These are phyloP conservation scores for Campaea margaritaria DNA, from an alignment of 2,888 invertebrate genomes.

Conservation along the genomic window DNA sequence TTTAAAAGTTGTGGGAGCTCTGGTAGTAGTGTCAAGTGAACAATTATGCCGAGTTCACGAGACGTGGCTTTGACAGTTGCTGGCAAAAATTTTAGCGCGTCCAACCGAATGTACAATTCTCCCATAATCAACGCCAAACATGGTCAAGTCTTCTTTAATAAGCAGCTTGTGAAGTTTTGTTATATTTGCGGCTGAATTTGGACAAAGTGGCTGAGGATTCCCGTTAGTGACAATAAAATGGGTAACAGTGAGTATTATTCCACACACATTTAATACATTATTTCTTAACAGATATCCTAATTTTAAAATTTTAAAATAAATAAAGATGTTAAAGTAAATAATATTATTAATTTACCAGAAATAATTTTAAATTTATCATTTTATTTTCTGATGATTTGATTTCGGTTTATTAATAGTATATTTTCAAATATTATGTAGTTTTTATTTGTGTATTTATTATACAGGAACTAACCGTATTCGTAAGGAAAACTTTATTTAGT, in stretches of 20 bases:
- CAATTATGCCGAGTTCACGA: conserved; percentile 29
- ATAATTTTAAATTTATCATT: no score
- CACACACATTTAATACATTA: neutral
- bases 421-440: no score
- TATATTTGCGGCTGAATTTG: conserved; percentile 1
- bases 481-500: no score
- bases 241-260: conserved; percentile 14
- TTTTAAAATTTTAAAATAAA: no score
- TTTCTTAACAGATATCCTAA: no score
- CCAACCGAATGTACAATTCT: conserved; percentile 1
- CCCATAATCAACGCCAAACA: conserved; percentile 6
- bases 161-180: conserved; percentile 6
- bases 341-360: no score
- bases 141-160: conserved; percentile 17
- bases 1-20: conserved; percentile 17
- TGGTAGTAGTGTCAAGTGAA: conserved; percentile 29
- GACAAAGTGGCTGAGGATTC: neutral
- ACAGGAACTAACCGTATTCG: no score
- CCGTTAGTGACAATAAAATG: conserved; percentile 9
- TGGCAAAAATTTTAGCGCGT: conserved; percentile 8
- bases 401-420: no score
- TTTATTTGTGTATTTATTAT: no score
- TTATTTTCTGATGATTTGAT: no score
- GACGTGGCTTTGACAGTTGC: conserved; percentile 16
- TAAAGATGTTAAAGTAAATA: no score